Percentiles rank a stretch among this genome's conserved stretches.
Conservation (phyloP, 30 jellyfish, hydroid and myxozoan species). For the Aurelia aurita complex sp. Pacific region DNA sequence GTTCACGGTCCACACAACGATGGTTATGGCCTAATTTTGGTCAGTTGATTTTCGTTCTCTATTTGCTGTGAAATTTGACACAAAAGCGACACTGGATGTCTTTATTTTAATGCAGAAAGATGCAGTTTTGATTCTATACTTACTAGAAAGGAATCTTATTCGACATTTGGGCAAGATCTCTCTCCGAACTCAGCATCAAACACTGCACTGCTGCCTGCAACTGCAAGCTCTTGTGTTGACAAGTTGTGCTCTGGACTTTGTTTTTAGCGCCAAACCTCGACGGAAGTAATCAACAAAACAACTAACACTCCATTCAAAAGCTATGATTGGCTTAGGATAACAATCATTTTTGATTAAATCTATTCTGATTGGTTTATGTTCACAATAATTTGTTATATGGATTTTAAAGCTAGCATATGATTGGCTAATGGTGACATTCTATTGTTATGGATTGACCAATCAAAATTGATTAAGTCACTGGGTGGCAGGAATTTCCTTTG, state of each 20-base stretch:
- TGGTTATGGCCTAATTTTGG: too few species aligned
- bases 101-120: too few species aligned
- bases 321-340: constrained; percentile 2
- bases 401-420: not conserved
- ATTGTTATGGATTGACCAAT: constrained; percentile 42
- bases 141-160: too few species aligned
- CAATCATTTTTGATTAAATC: not conserved
- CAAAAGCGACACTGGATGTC: not conserved
- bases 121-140: too few species aligned
- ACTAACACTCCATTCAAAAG: not conserved
- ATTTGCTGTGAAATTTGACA: not conserved
- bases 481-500: constrained; percentile 84
- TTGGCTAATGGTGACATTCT: constrained; percentile 39
- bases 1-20: too few species aligned
- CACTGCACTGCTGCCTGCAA: too few species aligned
- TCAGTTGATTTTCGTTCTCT: not conserved
- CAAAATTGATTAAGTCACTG: constrained; percentile 49
- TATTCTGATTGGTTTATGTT: not conserved
- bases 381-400: not conserved
- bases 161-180: too few species aligned
- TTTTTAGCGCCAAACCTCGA: constrained; percentile 63
- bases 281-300: constrained; percentile 26
- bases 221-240: too few species aligned
- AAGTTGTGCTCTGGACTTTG: constrained; percentile 6
- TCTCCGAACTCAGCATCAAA: too few species aligned